These are phyloP conservation scores for Paracanthobrama guichenoti DNA, from an alignment of 2,113 vertebrate species.

Conservation along the genomic window DNA sequence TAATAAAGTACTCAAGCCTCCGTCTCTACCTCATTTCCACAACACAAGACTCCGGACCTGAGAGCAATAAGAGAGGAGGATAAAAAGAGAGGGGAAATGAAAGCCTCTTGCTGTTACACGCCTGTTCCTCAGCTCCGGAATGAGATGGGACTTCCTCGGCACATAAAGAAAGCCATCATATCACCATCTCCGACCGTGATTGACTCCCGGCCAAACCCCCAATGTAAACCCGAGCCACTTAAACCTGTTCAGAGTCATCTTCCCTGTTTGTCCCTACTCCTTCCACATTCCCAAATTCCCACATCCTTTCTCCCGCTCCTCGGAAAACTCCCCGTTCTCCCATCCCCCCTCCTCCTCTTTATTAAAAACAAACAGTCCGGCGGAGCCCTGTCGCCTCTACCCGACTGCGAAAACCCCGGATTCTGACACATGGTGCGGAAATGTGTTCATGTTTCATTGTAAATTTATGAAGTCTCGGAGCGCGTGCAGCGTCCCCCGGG, in stretches of 20 bases:
- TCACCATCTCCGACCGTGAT: constrained; percentile 34
- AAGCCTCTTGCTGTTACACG: constrained; percentile 32
- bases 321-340: constrained; percentile 32
- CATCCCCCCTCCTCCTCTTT: constrained; percentile 45
- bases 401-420: constrained; percentile 70
- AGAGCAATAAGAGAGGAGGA: constrained; percentile 53
- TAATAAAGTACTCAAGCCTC: constrained; percentile 55
- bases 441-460: constrained; percentile 84
- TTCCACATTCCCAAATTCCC: constrained; percentile 55
- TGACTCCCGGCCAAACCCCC: constrained; percentile 14
- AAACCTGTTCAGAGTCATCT: constrained; percentile 34
- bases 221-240: constrained; percentile 39
- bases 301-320: constrained; percentile 25
- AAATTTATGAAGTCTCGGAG: constrained; percentile 85
- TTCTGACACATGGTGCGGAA: constrained; percentile 76
- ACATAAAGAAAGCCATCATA: constrained; percentile 47
- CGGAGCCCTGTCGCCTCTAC: constrained; percentile 41
- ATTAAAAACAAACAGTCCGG: constrained; percentile 63
- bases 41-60: constrained; percentile 45
- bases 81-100: constrained; percentile 52
- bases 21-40: constrained; percentile 47
- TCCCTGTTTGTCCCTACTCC: constrained; percentile 44
- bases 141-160: constrained; percentile 37
- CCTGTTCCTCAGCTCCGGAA: constrained; percentile 22
- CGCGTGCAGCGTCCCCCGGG: constrained; percentile 73